Percentiles rank a stretch among this genome's conserved stretches.
Evolutionary conservation across 2,888 invertebrate species (phyloP).

Genomic region (Cephus sareptanus): DNA sequence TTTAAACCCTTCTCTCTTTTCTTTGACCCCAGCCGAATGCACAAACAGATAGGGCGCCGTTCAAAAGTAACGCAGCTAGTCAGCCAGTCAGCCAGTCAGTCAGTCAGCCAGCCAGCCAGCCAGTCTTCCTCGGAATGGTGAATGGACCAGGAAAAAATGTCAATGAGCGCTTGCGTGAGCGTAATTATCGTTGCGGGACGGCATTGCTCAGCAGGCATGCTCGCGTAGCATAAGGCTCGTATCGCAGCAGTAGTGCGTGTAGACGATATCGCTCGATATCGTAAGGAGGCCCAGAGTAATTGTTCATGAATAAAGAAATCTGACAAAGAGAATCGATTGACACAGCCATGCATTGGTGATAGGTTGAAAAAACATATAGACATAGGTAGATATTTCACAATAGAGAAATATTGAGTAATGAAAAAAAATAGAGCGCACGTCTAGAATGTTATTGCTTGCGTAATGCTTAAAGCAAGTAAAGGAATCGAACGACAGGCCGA

Average conservation of each 20-base stretch:
- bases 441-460: not conserved
- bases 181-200: slow-evolving; percentile 27
- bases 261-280: no score
- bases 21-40: slow-evolving; percentile 41
- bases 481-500: not conserved
- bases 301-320: no score
- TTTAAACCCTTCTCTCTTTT: not conserved
- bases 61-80: not conserved
- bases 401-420: no score
- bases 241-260: not conserved
- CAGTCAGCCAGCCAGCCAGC: not conserved
- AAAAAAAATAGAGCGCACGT: no score
- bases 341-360: no score
- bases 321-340: no score
- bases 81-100: slow-evolving; percentile 4
- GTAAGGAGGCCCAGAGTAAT: no score
- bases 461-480: not conserved
- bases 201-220: not conserved
- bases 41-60: slow-evolving; percentile 43
- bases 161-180: slow-evolving; percentile 46
- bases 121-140: slow-evolving; percentile 38
- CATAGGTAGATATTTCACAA: no score
- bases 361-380: no score
- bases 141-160: slow-evolving; percentile 51
- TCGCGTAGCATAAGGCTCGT: not conserved